Conservation (phyloP, 2,113 vertebrate genomes). For the Tragulus kanchil region DNA sequence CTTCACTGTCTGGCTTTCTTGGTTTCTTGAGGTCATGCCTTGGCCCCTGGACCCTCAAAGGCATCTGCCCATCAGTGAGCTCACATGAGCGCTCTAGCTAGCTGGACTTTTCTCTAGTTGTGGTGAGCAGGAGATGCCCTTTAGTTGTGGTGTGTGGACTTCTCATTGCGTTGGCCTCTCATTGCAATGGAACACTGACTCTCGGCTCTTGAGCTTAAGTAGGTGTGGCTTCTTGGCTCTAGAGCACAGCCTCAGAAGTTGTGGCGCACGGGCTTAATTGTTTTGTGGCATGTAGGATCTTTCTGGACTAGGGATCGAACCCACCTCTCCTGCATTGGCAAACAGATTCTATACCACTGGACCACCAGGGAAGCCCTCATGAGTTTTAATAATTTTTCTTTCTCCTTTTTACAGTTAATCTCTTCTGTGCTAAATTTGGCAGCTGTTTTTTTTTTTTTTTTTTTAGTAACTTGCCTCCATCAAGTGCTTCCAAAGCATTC, state of each 20-base stretch:
- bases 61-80: no score
- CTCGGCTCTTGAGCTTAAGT: neutral
- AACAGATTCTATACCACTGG: neutral
- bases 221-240: no score
- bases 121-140: neutral
- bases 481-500: neutral
- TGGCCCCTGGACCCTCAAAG: no score
- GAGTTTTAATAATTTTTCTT: neutral
- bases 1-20: neutral
- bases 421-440: neutral
- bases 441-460: neutral
- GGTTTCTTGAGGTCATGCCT: neutral
- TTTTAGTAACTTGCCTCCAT: neutral
- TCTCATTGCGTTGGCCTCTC: neutral
- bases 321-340: neutral
- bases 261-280: neutral
- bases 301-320: neutral
- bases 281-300: neutral
- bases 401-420: neutral
- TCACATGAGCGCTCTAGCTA: no score
- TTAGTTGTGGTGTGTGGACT: neutral
- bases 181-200: neutral
- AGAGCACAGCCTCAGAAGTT: no score
- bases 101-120: neutral
- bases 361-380: neutral